These are phyloP conservation scores for Indri indri DNA, from an alignment of 2,113 vertebrate genomes.

Conservation along the genomic window DNA sequence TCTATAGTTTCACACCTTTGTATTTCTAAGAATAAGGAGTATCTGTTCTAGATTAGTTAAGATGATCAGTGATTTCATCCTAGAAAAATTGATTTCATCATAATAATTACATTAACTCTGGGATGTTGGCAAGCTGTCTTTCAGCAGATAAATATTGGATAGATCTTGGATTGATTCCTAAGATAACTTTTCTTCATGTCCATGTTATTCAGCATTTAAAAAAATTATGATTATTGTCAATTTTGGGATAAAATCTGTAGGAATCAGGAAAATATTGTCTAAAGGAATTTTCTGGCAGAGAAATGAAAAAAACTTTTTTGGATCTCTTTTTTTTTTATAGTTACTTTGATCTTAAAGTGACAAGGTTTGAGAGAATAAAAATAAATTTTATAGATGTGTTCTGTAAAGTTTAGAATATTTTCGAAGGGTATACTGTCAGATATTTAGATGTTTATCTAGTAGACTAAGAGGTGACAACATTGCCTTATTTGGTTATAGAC, in stretches of 20 bases:
- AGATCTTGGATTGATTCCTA: background rate
- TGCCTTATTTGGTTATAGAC: slow-evolving; percentile 42
- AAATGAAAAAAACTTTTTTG: background rate
- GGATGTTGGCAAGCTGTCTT: background rate
- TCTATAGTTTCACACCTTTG: background rate
- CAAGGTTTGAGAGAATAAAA: slow-evolving; percentile 43
- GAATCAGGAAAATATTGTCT: background rate
- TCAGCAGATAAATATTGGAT: background rate
- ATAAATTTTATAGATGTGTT: slow-evolving; percentile 41
- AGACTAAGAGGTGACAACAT: background rate
- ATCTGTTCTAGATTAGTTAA: slow-evolving; percentile 5
- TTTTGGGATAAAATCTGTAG: background rate
- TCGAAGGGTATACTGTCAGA: slow-evolving; percentile 38
- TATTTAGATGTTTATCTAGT: slow-evolving; percentile 30
- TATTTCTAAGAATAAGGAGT: background rate
- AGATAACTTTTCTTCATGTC: background rate
- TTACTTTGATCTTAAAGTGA: slow-evolving; percentile 50
- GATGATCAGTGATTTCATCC: background rate
- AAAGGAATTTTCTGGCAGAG: slow-evolving; percentile 13
- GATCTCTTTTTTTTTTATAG: slow-evolving; percentile 8
- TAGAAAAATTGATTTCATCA: background rate
- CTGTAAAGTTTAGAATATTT: slow-evolving; percentile 45
- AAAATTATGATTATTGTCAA: background rate
- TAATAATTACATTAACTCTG: background rate
- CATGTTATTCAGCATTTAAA: background rate